A percentile compares a stretch with the other conserved stretches of the same genome.
phyloP scores from a whole-genome alignment of 2,797 vertebrate genomes.

The Chrysolophus pictus region DNA sequence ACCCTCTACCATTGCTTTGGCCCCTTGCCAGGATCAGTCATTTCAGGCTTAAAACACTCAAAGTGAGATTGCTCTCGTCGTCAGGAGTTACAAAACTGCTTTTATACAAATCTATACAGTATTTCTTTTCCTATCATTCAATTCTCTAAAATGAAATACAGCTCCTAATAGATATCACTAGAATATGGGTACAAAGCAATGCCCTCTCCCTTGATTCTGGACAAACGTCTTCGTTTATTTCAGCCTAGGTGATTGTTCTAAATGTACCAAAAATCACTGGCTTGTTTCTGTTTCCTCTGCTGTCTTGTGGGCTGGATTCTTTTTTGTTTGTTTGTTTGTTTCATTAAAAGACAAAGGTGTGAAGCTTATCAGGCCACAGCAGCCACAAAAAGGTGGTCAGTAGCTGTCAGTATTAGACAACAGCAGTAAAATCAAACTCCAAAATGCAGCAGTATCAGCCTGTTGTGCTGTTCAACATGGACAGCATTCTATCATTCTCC shows the following conservation, averaged over 20 bases:
- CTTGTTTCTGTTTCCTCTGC: background rate
- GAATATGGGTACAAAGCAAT: background rate
- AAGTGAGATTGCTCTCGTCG: accelerated
- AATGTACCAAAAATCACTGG: background rate
- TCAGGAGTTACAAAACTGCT: background rate
- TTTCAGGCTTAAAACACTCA: conserved; percentile 1
- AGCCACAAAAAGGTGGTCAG: background rate
- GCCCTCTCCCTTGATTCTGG: background rate
- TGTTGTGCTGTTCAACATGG: background rate
- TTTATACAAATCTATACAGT: background rate
- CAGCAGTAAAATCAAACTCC: background rate
- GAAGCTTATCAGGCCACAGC: background rate
- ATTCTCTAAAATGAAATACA: background rate
- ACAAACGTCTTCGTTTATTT: background rate
- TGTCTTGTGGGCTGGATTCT: background rate
- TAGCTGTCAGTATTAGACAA: background rate
- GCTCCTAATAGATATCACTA: background rate
- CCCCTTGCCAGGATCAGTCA: background rate
- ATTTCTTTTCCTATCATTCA: background rate
- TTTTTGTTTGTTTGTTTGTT: background rate
- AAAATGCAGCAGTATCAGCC: background rate
- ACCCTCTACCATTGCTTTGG: background rate
- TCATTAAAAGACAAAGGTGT: background rate
- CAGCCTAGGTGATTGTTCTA: background rate
- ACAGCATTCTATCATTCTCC: background rate